These are phyloP conservation scores for Habrosyne pyritoides DNA, from an alignment of 2,888 invertebrate genomes.

Conservation along the genomic window DNA sequence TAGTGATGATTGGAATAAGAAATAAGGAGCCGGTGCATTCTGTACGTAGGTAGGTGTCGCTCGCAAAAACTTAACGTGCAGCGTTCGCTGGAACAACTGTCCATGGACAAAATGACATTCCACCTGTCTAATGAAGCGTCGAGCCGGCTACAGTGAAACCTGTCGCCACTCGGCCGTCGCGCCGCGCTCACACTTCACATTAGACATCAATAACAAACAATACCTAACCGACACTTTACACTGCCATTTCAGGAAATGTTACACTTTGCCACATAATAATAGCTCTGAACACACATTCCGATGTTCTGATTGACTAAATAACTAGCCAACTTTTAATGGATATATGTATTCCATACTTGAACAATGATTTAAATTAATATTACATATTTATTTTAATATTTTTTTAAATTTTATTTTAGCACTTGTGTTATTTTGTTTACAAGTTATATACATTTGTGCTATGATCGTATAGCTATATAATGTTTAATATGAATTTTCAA, in stretches of 20 bases:
- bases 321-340: too few relatives aligned
- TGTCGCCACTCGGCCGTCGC: constrained; percentile 17
- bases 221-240: not conserved
- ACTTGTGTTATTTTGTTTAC: too few relatives aligned
- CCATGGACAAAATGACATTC: constrained; percentile 65
- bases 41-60: constrained; percentile 16
- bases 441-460: too few relatives aligned
- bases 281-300: not conserved
- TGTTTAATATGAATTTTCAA: too few relatives aligned
- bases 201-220: not conserved
- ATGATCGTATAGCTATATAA: too few relatives aligned
- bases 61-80: constrained; percentile 54
- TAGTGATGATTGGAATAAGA: constrained; percentile 47
- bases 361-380: too few relatives aligned
- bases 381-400: too few relatives aligned
- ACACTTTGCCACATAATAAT: not conserved
- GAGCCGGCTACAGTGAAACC: constrained; percentile 30
- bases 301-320: too few relatives aligned
- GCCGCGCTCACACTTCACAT: not conserved
- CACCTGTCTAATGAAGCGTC: constrained; percentile 62
- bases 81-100: constrained; percentile 22
- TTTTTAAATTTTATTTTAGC: too few relatives aligned
- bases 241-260: not conserved
- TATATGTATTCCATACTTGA: too few relatives aligned
- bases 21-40: constrained; percentile 43